phyloP scores from a whole-genome alignment of 2,888 invertebrate genomes.

The Drosophila birchii region DNA sequence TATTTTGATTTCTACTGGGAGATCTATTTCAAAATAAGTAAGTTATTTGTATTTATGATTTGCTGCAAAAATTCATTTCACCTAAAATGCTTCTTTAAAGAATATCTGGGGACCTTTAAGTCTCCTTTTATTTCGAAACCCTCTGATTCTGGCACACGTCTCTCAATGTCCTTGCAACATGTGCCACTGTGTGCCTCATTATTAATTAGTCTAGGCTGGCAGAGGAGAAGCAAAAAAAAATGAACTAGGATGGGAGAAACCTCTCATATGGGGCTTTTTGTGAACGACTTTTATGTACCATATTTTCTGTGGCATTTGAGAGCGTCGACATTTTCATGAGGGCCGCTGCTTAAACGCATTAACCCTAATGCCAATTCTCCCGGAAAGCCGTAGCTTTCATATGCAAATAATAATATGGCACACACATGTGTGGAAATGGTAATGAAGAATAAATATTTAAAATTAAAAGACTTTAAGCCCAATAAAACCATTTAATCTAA shows the following conservation, averaged over 20 bases:
- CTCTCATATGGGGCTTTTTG: constrained; percentile 27
- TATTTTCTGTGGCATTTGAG: constrained; percentile 51
- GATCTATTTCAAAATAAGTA: neutral
- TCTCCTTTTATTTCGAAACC: neutral
- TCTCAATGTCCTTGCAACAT: constrained; percentile 60
- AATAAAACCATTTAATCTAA: constrained; percentile 1
- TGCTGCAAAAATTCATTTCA: too few relatives aligned
- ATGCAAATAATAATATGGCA: constrained; percentile 30
- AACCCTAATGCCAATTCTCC: constrained; percentile 61
- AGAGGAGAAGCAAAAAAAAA: constrained; percentile 23
- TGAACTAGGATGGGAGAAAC: constrained; percentile 22
- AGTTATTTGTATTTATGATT: neutral
- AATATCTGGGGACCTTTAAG: too few relatives aligned
- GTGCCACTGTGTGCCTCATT: constrained; percentile 58
- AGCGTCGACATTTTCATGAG: constrained; percentile 37
- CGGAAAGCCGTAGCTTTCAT: constrained; percentile 46
- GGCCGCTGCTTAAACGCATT: constrained; percentile 63
- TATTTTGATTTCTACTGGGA: neutral
- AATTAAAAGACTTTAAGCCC: constrained; percentile 27
- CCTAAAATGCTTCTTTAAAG: neutral
- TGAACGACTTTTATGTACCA: constrained; percentile 1
- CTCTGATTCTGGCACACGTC: constrained; percentile 15
- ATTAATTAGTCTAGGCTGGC: constrained; percentile 65
- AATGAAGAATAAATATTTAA: neutral
- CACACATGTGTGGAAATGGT: neutral